These are phyloP conservation scores for Poecile atricapillus DNA, from an alignment of 2,113 vertebrate genomes.

Conservation along the genomic window DNA sequence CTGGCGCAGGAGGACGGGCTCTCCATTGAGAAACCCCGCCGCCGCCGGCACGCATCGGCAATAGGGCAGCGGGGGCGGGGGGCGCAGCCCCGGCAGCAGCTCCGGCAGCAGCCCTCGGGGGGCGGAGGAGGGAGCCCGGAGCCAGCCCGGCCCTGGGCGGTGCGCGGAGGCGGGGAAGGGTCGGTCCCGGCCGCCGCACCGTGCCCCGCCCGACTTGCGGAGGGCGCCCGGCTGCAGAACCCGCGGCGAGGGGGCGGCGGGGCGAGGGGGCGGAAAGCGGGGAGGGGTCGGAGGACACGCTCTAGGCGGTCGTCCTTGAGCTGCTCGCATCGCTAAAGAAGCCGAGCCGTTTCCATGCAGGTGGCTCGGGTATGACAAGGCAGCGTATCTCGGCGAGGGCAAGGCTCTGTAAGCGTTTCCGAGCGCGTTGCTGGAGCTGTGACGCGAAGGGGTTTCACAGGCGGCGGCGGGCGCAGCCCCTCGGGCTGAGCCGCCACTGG, in stretches of 20 bases:
- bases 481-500: neutral
- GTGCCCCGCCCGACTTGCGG: neutral
- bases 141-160: fast-evolving
- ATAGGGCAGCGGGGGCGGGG: neutral
- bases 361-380: neutral
- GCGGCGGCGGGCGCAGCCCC: neutral
- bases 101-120: too few relatives aligned
- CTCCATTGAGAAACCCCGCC: neutral
- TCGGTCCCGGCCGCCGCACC: neutral
- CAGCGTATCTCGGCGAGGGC: neutral
- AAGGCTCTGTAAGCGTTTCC: neutral
- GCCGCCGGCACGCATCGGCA: neutral
- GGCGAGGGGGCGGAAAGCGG: neutral
- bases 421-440: neutral
- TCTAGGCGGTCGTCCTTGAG: neutral
- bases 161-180: neutral
- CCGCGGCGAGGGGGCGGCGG: neutral
- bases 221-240: neutral
- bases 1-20: neutral
- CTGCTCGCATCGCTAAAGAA: neutral
- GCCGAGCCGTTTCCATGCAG: neutral
- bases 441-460: neutral
- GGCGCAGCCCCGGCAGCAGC: neutral
- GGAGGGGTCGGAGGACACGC: neutral
- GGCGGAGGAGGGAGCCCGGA: neutral